Base-by-base conservation (phyloP, 1,140 invertebrate genomes). In the Drosophila leontia region DNA sequence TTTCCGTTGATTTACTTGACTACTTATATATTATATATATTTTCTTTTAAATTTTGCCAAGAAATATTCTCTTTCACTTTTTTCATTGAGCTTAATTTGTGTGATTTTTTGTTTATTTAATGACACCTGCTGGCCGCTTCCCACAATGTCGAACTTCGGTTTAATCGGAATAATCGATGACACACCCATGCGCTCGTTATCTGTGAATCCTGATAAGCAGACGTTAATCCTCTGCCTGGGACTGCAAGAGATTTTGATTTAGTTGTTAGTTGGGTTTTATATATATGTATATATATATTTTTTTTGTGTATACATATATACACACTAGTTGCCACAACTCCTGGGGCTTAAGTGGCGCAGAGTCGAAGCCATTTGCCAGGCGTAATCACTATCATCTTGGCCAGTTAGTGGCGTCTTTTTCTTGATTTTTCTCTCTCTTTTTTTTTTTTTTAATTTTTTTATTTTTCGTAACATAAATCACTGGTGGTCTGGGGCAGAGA, bases 381-480 rank as follows among this genome's bases (percentile, higher is more conserved):
- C 76, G 17, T 61, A 75, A 74, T 80, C 63, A 79, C 57, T 37
- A 37, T 61, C 57, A 68, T 80, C 48, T 55, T 13, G 53, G 53
- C 69, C 67, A 72, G 61, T 59, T 37, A 67, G 39, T 53, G 39
- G 17, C 13, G 50, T 62, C 48, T 75, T 19, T 41, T 53, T 17
- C 35, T 50, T 11, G 23, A 12, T 47, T 19, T n/a, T 4, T 32
- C 15, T 32, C 19, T 58, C 47, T 29, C 17, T 39, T n/a, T 59
- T 29, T 29, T 19, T 19, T 17, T 11, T 23, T 32, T 11, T 55
- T 11, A 34, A 47, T 48, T 37, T 8, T 39, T 55, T 57, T 63
- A 47, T 64, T 50, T 50, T 80, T 45, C 47, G 35, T 56, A 60
- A 75, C 75, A 85, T 85, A 86, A 86, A 85, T 85, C 82, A 85